Base-by-base conservation (phyloP, 2,113 vertebrate species). In the Nyctereutes procyonoides region DNA sequence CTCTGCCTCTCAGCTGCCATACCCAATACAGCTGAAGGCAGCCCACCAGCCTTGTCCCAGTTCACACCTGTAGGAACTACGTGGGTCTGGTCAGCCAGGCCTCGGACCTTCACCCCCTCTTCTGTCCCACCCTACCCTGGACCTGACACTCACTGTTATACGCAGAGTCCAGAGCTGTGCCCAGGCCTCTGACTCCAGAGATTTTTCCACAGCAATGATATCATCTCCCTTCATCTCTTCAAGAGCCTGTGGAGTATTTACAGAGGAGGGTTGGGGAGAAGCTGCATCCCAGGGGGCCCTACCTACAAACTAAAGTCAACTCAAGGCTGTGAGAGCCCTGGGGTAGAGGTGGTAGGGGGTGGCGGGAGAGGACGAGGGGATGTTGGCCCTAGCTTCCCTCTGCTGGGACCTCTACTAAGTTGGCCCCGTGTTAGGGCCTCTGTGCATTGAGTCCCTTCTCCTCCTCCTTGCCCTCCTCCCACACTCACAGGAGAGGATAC, bases 151-250 rank as follows among this genome's bases (percentile, higher is more conserved):
- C 97, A 99, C 99, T 97, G 98, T 99, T 99, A 99, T 99, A 99
- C 98, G 98, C 99, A 99, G 99, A 98, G 99, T 99, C 98, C 83
- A 94, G 96, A 90, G 98, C 98, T 22, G 98, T 28, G 35, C 98
- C 99, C 98, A 99, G 99, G 99, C 98, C 98, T 98, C 97, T 97
- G 98, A 98, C 99, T 99, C 99, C 99, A 99, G 99, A 99, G 99
- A 98, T 99, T 99, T 99, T 99, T 99, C 99, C 99, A 99, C 98
- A 99, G 98, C 98, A 98, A 99, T 98, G 97, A 95, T 97, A 98
- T 90, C 96, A 98, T 98, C 98, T 98, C 97, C 98, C 94, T 98
- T 98, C 91, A 24, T 96, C 98, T 94, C 99, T 98, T 98, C 96
- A 98, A 98, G 98, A 97, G 97, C 98, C 99, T 99, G 93, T 0